Conservation (phyloP, 1,140 invertebrate genomes). For the Potamilus streckersoni region DNA sequence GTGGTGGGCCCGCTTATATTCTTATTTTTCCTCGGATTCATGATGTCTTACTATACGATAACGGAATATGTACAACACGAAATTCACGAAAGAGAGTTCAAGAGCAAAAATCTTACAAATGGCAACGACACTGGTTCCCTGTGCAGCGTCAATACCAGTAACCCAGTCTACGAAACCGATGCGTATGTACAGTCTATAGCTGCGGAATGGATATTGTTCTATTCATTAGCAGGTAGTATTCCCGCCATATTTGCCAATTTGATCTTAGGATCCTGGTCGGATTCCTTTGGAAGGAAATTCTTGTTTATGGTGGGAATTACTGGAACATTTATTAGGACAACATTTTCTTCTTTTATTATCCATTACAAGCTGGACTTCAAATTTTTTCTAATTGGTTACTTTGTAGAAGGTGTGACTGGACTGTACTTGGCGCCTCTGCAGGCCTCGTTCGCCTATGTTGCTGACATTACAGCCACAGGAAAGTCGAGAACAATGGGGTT, state of each 20-base stretch:
- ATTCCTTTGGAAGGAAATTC: slow-evolving; percentile 20
- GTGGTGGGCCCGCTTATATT: slow-evolving; percentile 14
- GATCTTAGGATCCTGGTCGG: slow-evolving; percentile 21
- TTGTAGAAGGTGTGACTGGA: slow-evolving; percentile 25
- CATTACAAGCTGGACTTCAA: slow-evolving; percentile 20
- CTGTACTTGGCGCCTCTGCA: slow-evolving; percentile 12
- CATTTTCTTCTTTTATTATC: slow-evolving; percentile 10
- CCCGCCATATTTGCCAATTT: slow-evolving; percentile 22
- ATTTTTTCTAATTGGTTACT: slow-evolving; percentile 16
- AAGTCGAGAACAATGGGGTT: slow-evolving; percentile 13
- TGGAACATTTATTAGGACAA: slow-evolving; percentile 11
- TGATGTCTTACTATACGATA: slow-evolving; percentile 29
- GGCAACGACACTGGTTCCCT: background rate
- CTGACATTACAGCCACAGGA: slow-evolving; percentile 12
- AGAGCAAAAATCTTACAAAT: slow-evolving; percentile 6
- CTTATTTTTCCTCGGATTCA: slow-evolving; percentile 21
- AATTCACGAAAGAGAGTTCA: slow-evolving; percentile 10
- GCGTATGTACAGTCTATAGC: slow-evolving; percentile 14
- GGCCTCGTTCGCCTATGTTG: slow-evolving; percentile 14
- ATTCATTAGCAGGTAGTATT: slow-evolving; percentile 9
- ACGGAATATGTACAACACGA: slow-evolving; percentile 20
- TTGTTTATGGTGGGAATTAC: slow-evolving; percentile 17
- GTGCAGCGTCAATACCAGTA: slow-evolving; percentile 16
- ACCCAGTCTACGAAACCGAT: slow-evolving; percentile 2
- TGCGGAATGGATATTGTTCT: slow-evolving; percentile 18